A percentile compares a stretch with the other conserved stretches of the same genome.
These are phyloP conservation scores for Halcyon badia DNA, from an alignment of 2,797 vertebrate species.

Conservation along the genomic window DNA sequence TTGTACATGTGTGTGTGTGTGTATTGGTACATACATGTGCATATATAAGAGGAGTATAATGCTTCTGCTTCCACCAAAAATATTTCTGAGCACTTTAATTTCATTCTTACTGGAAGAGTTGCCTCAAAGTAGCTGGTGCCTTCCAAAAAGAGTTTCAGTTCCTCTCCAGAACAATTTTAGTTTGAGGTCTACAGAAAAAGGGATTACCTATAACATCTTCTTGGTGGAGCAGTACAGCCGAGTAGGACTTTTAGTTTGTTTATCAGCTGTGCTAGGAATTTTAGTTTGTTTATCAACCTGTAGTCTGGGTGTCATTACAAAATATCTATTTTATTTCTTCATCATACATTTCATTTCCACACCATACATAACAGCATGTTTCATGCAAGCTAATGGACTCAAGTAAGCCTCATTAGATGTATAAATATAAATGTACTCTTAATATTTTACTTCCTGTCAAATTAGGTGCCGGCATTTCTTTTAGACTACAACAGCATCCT, in stretches of 20 bases:
- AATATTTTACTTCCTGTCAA: neutral
- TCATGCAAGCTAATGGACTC: neutral
- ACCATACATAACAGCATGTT: neutral
- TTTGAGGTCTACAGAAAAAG: neutral
- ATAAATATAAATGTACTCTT: neutral
- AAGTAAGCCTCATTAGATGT: neutral
- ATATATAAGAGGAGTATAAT: neutral
- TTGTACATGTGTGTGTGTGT: neutral
- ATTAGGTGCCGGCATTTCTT: neutral
- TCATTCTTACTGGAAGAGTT: neutral
- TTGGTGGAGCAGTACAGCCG: neutral
- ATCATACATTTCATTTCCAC: neutral
- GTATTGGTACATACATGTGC: neutral
- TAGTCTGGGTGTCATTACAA: neutral
- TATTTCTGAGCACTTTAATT: neutral
- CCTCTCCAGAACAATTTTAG: neutral
- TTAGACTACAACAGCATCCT: neutral
- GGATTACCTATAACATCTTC: neutral
- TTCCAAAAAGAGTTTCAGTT: neutral
- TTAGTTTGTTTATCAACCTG: neutral
- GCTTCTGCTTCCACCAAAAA: neutral
- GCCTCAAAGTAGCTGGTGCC: neutral
- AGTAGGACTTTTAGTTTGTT: neutral
- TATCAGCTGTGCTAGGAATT: neutral
- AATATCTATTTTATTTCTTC: neutral